Evolutionary conservation across 2,113 vertebrate species (phyloP), one percentile per base, ranked within the genome.

Genomic region (Erythrolamprus reginae): DNA sequence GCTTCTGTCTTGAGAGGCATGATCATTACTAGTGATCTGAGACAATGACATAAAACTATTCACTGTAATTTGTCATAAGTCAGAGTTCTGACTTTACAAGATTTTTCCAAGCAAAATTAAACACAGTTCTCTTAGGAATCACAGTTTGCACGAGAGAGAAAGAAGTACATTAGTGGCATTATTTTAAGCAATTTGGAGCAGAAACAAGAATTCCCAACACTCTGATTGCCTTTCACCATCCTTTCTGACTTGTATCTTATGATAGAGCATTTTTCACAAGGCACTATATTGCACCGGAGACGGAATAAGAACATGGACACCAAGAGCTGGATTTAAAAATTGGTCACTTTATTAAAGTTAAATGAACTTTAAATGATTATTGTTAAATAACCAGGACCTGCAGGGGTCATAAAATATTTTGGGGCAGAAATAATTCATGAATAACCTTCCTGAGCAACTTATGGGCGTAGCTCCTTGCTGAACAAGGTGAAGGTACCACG

Each of bases 21-120:
- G 58, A 21, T 70, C 48, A 48, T 70, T 70, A 33, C 28, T 70
- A 70, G 26, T 77, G 58, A 50, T 70, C 58, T 70, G 58, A 65
- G 28, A 50, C 26, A 10, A 82, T 82, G 48, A 38, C 50, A 42
- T 82, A 89, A 89, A 82, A 55, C 33, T 53, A 89, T 88, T 88
- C 87, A 88, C 10, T 88, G 28, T 70, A 51, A 88, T 88, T 70
- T 88, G 58, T 88, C 58, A 77, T 33, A 77, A 88, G 70, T 55
- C 47, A 89, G 3, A 83, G 50, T 89, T 89, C 70, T 55, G 50
- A 82, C 33, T 82, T 55, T 82, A 89, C 33, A 55, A 26, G 33
- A 47, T 82, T 55, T 89, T 83, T 19, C 17, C 38, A 82, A 82
- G 38, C 50, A 89, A 82, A 82, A 82, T 89, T 89, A 82, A 89